Evolutionary conservation across 2,113 vertebrate species (phyloP).

Genomic region (Polypterus senegalus): DNA sequence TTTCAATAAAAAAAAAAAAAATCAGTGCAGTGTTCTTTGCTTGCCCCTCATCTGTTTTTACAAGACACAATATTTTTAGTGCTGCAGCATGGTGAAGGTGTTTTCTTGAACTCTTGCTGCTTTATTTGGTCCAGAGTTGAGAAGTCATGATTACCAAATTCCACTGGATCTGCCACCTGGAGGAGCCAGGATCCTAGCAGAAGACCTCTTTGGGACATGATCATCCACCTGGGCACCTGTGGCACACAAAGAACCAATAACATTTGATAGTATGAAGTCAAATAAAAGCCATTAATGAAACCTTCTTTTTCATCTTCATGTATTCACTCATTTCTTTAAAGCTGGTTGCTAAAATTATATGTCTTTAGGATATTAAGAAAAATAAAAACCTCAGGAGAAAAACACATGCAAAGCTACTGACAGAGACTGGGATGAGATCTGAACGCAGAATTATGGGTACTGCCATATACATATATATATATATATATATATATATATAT

Average conservation of each 20-base stretch:
- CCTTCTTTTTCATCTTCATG: no score
- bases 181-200: slow-evolving; percentile 81
- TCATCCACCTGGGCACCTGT: slow-evolving; percentile 88
- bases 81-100: slow-evolving; percentile 9
- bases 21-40: slow-evolving; percentile 60
- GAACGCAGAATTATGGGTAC: no score
- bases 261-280: no score
- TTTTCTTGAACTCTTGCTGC: slow-evolving; percentile 8
- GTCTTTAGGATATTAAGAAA: no score
- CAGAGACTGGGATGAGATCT: no score
- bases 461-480: no score
- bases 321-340: no score
- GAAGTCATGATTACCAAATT: slow-evolving; percentile 66
- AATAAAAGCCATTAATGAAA: no score
- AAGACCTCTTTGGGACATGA: slow-evolving; percentile 84
- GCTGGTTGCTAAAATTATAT: no score
- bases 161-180: slow-evolving; percentile 86
- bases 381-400: no score
- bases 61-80: slow-evolving; percentile 20
- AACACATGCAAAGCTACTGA: no score
- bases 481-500: no score
- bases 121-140: slow-evolving; percentile 18
- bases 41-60: slow-evolving; percentile 31
- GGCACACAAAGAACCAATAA: slow-evolving; percentile 2
- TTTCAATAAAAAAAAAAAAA: slow-evolving; percentile 21